A percentile compares a stretch with the other conserved stretches of the same genome.
These are phyloP conservation scores for Apostichopus parvimensis DNA, from an alignment of 35 echinoderm and acorn worm genomes.

Conservation along the genomic window DNA sequence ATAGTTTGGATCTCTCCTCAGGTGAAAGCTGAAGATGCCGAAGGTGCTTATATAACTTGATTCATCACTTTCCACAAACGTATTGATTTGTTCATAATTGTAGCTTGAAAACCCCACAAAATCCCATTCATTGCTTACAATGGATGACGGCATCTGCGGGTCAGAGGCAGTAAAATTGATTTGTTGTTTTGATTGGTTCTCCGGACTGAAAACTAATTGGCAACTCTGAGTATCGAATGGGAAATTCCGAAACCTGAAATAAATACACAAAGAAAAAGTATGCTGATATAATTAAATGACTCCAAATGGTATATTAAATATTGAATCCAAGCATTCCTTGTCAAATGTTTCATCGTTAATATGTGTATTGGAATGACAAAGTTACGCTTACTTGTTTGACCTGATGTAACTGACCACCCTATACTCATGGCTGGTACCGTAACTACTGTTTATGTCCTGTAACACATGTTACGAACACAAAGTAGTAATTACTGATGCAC, in stretches of 20 bases:
- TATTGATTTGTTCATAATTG: not conserved
- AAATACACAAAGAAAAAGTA: not conserved
- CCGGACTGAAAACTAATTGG: not conserved
- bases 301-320: no score
- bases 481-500: no score
- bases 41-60: not conserved
- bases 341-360: no score
- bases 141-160: not conserved
- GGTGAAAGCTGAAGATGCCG: not conserved
- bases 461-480: no score
- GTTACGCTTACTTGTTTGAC: no score
- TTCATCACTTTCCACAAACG: not conserved
- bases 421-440: no score
- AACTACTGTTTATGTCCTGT: no score
- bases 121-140: not conserved
- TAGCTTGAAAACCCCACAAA: not conserved
- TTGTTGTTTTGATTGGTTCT: not conserved
- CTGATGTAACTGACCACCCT: no score
- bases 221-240: conserved; percentile 5
- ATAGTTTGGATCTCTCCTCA: not conserved
- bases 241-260: not conserved
- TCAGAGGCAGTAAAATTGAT: not conserved
- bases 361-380: no score
- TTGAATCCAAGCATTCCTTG: no score
- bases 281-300: no score